phyloP scores from a whole-genome alignment of 2,113 vertebrate species.

The Caloenas nicobarica region DNA sequence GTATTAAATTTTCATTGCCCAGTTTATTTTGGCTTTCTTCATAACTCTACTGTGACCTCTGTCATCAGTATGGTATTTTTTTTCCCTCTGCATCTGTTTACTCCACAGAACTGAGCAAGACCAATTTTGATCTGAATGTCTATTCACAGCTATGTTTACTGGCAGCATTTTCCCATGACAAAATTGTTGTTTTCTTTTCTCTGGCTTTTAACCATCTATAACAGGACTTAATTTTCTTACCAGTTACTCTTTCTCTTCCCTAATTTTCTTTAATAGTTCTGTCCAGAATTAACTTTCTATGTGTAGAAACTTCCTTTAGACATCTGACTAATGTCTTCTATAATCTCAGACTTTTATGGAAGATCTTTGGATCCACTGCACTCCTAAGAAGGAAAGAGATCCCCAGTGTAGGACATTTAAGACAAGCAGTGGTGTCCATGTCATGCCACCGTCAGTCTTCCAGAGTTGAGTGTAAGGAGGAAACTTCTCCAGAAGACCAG shows the following conservation, averaged over 20 bases:
- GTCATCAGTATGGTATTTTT: slow-evolving; percentile 12
- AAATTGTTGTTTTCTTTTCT: not conserved
- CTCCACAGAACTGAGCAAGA: not conserved
- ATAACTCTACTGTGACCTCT: not conserved
- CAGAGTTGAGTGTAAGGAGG: not conserved
- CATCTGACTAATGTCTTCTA: not conserved
- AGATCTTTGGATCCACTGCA: not conserved
- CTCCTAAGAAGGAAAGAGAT: not conserved
- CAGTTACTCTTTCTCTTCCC: not conserved
- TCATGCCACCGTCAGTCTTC: not conserved
- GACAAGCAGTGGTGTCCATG: not conserved
- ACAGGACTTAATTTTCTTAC: not conserved
- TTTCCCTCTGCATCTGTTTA: not conserved
- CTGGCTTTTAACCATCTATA: not conserved
- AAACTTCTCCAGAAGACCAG: not conserved
- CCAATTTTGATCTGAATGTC: not conserved
- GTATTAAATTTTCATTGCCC: not conserved
- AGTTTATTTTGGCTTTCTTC: slow-evolving; percentile 35
- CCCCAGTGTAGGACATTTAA: not conserved
- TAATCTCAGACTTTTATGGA: not conserved
- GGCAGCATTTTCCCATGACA: slow-evolving; percentile 19
- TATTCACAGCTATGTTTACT: slow-evolving; percentile 32
- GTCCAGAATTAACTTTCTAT: not conserved
- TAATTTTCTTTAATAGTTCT: not conserved
- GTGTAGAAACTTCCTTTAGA: not conserved